Evolutionary conservation across 1,140 invertebrate genomes (phyloP), one percentile per base, ranked within the genome.

Genomic region (Tetramorium alpestre): DNA sequence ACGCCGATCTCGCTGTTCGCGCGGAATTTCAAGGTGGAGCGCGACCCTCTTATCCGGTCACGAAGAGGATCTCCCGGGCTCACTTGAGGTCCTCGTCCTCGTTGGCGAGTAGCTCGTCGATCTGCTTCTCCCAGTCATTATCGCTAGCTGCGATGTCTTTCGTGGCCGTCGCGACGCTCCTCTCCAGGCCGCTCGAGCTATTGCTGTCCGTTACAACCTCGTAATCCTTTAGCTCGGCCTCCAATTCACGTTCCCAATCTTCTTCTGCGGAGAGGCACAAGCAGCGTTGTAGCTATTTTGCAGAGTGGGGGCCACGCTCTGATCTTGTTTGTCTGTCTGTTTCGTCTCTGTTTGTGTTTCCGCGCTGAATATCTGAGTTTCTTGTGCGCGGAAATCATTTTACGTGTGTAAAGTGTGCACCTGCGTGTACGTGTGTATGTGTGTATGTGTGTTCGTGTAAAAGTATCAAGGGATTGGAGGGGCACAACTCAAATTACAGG

Each of bases 241-340:
- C 98, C 93, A 99, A 96, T 95, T 99, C 98, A 92, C 98, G 97
- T 96, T 99, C 98, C 98, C 98, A 98, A 96, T 98, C 98, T 96
- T 98, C 98, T 96, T 98, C 97, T 97, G 95, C 93, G 92, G 93
- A 91, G 94, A 95, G 93, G 94, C 91, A 95, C 93, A 95, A 94
- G 93, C 91, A 94, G 93, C 93, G 92, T 94, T 94, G 92, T 93
- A 94, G 92, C 92, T 94, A 91, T 92, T 94, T 95, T 93, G 87
- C 77, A 87, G 90, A 91, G 33, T 33, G 92, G 90, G 91, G 92
- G 90, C 91, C 89, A 93, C 91, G 49, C 87, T 60, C 54, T 54
- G 67, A 44, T 69, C 81, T 82, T 73, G 80, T 75, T 49, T 90
- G 28, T 82, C 67, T 86, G 73, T 89, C 44, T 44, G 65, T 88